Percentiles rank a stretch among this genome's conserved stretches.
These are phyloP conservation scores for Spheniscus mendiculus DNA, from an alignment of 2,113 vertebrate genomes.

Conservation along the genomic window DNA sequence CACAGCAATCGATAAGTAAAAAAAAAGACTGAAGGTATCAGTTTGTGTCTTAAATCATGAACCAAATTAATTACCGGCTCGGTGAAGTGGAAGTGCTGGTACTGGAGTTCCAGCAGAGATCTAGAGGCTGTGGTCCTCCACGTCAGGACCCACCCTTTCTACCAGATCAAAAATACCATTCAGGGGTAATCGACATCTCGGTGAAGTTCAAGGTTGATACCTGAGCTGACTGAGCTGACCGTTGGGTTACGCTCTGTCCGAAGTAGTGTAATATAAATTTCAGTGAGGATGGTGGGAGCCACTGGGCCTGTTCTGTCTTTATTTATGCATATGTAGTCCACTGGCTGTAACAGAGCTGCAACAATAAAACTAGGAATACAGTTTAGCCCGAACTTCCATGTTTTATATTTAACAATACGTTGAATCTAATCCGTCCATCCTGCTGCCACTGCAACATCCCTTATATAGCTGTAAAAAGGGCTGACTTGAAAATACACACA, in stretches of 20 bases:
- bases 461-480: not conserved
- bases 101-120: not conserved
- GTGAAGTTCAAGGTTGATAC: not conserved
- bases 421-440: not conserved
- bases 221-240: not conserved
- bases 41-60: not conserved
- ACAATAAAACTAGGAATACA: not conserved
- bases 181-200: not conserved
- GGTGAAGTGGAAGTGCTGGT: not conserved
- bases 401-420: not conserved
- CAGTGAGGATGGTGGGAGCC: not conserved
- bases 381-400: not conserved
- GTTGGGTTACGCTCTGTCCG: not conserved
- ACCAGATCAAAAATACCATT: not conserved
- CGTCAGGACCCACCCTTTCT: not conserved
- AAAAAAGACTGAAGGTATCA: not conserved
- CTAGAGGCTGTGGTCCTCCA: not conserved
- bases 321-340: not conserved
- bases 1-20: not conserved
- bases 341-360: not conserved
- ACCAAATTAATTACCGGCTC: not conserved
- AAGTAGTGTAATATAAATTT: not conserved
- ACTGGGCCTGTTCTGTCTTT: not conserved
- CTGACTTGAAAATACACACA: not conserved
- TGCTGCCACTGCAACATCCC: not conserved